These are phyloP conservation scores for Synergus itoensis DNA, from an alignment of 2,888 invertebrate species.

Conservation along the genomic window DNA sequence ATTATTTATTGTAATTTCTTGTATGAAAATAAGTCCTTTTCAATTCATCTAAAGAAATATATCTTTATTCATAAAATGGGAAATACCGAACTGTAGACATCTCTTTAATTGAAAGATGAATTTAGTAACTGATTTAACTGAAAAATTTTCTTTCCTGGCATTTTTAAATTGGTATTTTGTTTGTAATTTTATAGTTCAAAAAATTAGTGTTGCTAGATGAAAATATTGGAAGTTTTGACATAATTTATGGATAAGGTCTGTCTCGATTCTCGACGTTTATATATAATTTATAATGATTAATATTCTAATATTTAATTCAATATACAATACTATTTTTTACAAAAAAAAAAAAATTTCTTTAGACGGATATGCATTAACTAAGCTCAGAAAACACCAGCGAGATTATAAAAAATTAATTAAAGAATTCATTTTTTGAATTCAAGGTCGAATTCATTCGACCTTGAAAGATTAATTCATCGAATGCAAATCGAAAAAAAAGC, in stretches of 20 bases:
- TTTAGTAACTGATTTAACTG: not conserved
- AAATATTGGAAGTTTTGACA: conserved; percentile 30
- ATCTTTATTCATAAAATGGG: not conserved
- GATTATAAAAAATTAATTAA: not conserved
- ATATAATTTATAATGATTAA: conserved; percentile 14
- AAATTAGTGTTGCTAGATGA: not conserved
- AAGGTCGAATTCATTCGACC: too few relatives aligned
- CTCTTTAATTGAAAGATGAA: not conserved
- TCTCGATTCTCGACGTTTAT: not conserved
- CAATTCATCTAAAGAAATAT: not conserved
- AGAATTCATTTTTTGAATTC: too few relatives aligned
- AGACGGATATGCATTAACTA: not conserved
- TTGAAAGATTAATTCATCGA: conserved; percentile 12
- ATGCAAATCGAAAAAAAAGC: not conserved
- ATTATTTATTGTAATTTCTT: conserved; percentile 23
- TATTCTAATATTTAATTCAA: conserved; percentile 15
- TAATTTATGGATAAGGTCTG: not conserved
- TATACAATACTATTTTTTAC: conserved; percentile 29
- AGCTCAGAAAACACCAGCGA: conserved; percentile 21
- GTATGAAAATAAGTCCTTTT: not conserved
- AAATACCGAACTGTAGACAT: not conserved
- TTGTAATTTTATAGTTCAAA: not conserved
- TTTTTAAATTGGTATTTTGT: not conserved
- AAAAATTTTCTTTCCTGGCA: not conserved
- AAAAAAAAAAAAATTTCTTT: conserved; percentile 11